Conservation (phyloP, 2,888 invertebrate genomes). For the Erannis defoliaria region DNA sequence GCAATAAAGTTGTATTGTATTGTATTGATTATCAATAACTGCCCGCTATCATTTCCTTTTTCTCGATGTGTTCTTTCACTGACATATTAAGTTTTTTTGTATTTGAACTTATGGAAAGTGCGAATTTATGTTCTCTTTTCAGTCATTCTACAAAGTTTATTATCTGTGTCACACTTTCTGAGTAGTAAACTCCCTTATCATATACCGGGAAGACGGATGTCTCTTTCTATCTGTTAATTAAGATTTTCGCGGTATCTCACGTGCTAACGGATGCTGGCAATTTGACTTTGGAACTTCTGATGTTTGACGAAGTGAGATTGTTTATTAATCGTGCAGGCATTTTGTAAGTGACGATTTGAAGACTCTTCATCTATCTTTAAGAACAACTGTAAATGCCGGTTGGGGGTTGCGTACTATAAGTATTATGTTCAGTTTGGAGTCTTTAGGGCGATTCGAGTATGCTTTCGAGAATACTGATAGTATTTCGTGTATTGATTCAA, state of each 20-base stretch:
- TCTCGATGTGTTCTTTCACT: too few species aligned
- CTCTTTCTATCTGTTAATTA: constrained; percentile 84
- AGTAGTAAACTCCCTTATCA: constrained; percentile 63
- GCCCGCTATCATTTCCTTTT: too few species aligned
- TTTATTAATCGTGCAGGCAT: constrained; percentile 13
- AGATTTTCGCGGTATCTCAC: constrained; percentile 83
- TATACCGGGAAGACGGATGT: constrained; percentile 74
- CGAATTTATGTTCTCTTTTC: not conserved
- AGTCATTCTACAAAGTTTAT: constrained; percentile 1
- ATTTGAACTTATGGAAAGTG: too few species aligned
- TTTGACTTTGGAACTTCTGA: constrained; percentile 71
- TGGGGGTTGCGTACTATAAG: too few species aligned
- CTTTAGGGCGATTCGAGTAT: too few species aligned
- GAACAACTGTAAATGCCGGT: not conserved
- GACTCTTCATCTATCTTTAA: not conserved
- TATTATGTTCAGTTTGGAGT: too few species aligned
- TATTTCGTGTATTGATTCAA: too few species aligned
- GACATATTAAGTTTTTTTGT: too few species aligned
- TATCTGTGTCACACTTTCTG: constrained; percentile 2
- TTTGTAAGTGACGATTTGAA: not conserved
- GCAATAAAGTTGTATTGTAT: too few species aligned
- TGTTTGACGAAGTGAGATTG: constrained; percentile 40
- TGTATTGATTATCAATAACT: too few species aligned
- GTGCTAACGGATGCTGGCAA: constrained; percentile 78
- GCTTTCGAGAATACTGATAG: too few species aligned